Conservation (phyloP, 2,888 invertebrate species). For the Macrophya annulata region DNA sequence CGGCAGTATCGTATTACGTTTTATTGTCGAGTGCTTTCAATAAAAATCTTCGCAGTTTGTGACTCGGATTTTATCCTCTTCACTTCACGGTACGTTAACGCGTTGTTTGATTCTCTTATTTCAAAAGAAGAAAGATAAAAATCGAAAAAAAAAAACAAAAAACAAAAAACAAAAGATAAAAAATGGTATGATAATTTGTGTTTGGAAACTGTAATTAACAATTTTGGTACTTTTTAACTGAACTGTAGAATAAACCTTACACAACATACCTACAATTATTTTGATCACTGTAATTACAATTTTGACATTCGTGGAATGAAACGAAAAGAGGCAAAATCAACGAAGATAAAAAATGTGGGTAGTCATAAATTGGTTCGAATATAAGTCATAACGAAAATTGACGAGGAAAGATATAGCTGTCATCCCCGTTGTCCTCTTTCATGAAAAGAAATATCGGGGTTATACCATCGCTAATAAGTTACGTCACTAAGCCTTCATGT, state of each 20-base stretch:
- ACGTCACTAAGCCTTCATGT: constrained; percentile 19
- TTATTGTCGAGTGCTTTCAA: constrained; percentile 33
- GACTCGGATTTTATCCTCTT: constrained; percentile 22
- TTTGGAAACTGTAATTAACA: not conserved
- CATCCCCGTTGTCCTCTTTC: not conserved
- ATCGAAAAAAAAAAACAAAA: too few relatives aligned
- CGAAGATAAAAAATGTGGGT: not conserved
- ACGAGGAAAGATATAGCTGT: not conserved
- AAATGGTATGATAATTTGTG: not conserved
- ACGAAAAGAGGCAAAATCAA: not conserved
- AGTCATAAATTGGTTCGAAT: not conserved
- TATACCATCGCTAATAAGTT: constrained; percentile 15
- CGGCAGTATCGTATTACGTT: constrained; percentile 43
- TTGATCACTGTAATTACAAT: not conserved
- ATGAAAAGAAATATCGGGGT: not conserved
- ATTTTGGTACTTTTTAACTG: not conserved
- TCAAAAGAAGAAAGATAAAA: not conserved
- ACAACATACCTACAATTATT: not conserved
- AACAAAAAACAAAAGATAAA: not conserved
- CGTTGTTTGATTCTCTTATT: not conserved
- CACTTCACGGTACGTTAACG: not conserved
- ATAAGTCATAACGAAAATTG: constrained; percentile 1
- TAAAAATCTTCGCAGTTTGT: constrained; percentile 41
- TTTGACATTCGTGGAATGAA: not conserved
- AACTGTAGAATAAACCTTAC: not conserved